A percentile compares a stretch with the other conserved stretches of the same genome.
Conservation (phyloP, 2,113 vertebrate genomes). For the Asarcornis scutulata region DNA sequence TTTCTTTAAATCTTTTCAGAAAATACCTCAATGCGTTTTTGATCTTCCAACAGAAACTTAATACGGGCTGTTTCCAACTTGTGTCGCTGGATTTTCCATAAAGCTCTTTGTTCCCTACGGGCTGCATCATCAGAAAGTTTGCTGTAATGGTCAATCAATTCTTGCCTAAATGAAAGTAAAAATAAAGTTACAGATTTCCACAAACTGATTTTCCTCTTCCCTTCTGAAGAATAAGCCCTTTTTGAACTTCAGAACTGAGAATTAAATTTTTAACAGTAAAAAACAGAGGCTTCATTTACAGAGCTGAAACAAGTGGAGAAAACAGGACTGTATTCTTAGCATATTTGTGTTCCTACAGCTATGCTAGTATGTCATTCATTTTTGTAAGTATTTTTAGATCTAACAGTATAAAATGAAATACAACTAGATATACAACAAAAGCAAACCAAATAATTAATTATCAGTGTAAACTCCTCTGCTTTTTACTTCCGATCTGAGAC, state of each 20-base stretch:
- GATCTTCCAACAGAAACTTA: conserved; percentile 82
- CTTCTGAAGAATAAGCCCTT: background rate
- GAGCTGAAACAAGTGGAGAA: background rate
- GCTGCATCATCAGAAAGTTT: conserved; percentile 91
- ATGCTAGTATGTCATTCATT: background rate
- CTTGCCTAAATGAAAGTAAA: conserved; percentile 81
- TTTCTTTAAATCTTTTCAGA: background rate
- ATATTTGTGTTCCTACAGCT: background rate
- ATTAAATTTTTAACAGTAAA: background rate
- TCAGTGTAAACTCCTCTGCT: background rate
- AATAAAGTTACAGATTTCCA: background rate
- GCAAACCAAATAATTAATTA: background rate
- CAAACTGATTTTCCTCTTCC: background rate
- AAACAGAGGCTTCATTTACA: background rate
- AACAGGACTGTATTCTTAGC: background rate
- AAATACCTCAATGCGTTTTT: conserved; percentile 78
- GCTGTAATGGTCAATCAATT: conserved; percentile 92
- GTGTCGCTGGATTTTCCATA: conserved; percentile 91
- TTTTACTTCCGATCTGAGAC: background rate
- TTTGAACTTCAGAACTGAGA: background rate
- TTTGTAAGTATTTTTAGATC: background rate
- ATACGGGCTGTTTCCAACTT: conserved; percentile 81
- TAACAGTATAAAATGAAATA: background rate
- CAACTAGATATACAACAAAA: background rate
- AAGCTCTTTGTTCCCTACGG: conserved; percentile 84